These are phyloP conservation scores for Coelogynopora nodosa DNA, from an alignment of 2,888 invertebrate species.

Conservation along the genomic window DNA sequence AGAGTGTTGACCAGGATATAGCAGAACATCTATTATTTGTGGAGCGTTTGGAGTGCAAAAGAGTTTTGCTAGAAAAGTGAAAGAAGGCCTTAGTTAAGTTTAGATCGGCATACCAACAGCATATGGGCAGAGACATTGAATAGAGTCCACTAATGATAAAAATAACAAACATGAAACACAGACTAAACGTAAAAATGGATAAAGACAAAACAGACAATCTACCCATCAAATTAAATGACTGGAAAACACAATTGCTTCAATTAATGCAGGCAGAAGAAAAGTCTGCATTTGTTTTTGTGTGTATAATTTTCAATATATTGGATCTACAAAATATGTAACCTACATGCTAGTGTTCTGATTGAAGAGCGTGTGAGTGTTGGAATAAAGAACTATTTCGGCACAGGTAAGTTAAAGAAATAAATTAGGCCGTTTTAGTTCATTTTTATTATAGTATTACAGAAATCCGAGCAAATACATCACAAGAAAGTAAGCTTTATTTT, in stretches of 20 bases:
- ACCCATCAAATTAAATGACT: constrained; percentile 18
- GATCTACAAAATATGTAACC: constrained; percentile 18
- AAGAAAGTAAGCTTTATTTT: constrained; percentile 3
- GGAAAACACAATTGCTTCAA: neutral
- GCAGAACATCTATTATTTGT: constrained; percentile 9
- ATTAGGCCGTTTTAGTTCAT: too few relatives aligned
- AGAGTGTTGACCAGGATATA: constrained; percentile 9
- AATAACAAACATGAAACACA: constrained; percentile 13
- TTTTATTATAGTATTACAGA: constrained; percentile 15
- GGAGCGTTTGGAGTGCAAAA: neutral
- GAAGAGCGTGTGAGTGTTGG: neutral
- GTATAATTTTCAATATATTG: constrained; percentile 13
- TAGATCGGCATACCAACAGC: constrained; percentile 13
- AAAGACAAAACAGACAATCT: neutral
- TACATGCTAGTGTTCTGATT: neutral
- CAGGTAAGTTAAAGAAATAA: constrained; percentile 13
- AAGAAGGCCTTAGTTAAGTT: neutral
- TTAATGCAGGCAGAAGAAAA: constrained; percentile 15
- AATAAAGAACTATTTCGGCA: neutral
- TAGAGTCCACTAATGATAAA: constrained; percentile 2
- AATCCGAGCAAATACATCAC: neutral
- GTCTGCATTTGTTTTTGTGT: neutral
- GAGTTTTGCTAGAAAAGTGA: neutral
- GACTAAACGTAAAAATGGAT: neutral
- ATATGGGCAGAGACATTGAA: constrained; percentile 20